Evolutionary conservation across 2,888 invertebrate species (phyloP).

Genomic region (Plusia festucae): DNA sequence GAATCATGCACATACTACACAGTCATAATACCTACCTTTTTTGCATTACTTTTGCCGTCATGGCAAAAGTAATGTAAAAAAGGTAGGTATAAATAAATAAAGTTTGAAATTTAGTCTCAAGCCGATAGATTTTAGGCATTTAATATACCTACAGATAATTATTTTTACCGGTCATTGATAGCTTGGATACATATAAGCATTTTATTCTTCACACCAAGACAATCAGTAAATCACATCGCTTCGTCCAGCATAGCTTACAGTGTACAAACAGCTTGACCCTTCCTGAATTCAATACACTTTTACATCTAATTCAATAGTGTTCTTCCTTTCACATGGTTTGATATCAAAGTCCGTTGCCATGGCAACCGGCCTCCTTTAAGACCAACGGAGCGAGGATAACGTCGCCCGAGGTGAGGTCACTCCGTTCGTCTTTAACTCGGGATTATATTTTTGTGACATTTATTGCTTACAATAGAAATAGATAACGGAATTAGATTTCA

Average conservation of each 20-base stretch:
- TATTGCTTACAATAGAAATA: constrained; percentile 22
- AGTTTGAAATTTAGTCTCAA: too few relatives aligned
- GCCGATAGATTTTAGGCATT: too few relatives aligned
- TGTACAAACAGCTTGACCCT: constrained; percentile 2
- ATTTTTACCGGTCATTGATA: too few relatives aligned
- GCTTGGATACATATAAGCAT: too few relatives aligned
- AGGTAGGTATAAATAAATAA: too few relatives aligned
- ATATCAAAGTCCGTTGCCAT: constrained; percentile 56
- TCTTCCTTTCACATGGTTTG: constrained; percentile 47
- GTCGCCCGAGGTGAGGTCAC: constrained; percentile 42
- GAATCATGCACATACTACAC: too few relatives aligned
- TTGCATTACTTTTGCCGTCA: too few relatives aligned
- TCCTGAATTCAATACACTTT: constrained; percentile 48
- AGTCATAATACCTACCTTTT: too few relatives aligned
- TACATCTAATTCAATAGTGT: constrained; percentile 53
- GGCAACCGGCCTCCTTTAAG: constrained; percentile 50
- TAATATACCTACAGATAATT: too few relatives aligned
- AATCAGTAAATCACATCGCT: not conserved
- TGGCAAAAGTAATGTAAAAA: too few relatives aligned
- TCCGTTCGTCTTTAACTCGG: constrained; percentile 15
- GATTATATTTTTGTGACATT: constrained; percentile 36
- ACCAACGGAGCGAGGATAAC: constrained; percentile 47
- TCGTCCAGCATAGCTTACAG: constrained; percentile 8
- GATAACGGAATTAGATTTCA: constrained; percentile 17
- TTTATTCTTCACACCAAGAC: too few relatives aligned